Percentiles rank a stretch among this genome's conserved stretches.
Evolutionary conservation across 2,113 vertebrate species (phyloP).

Genomic region (Capricornis sumatraensis): DNA sequence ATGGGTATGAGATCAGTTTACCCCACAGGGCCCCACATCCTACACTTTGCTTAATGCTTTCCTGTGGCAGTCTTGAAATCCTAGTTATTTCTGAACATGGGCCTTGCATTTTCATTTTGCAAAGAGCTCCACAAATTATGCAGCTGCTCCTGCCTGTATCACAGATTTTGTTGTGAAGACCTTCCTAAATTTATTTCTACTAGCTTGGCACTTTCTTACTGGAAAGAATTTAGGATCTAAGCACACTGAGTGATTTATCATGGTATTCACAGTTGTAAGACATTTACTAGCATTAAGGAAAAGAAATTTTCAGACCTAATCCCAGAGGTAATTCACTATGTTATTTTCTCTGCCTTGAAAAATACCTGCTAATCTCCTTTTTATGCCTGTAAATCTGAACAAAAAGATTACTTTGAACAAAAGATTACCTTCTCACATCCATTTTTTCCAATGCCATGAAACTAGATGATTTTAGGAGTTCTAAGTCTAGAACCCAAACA

Average conservation of each 20-base stretch:
- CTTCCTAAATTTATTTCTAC: neutral
- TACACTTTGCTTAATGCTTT: neutral
- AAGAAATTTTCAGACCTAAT: neutral
- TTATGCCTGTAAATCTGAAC: neutral
- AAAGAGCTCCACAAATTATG: neutral
- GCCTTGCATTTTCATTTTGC: neutral
- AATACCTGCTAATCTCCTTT: neutral
- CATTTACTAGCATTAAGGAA: neutral
- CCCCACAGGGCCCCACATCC: accelerated
- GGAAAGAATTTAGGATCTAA: neutral
- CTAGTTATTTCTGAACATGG: neutral
- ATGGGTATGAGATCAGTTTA: neutral
- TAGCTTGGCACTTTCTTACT: conserved; percentile 15
- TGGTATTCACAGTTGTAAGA: neutral
- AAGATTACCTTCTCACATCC: neutral
- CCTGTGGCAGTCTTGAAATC: neutral
- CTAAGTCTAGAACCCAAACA: neutral
- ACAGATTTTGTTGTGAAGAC: neutral
- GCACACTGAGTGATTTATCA: neutral
- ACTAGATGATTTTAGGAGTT: neutral
- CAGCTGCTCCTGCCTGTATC: neutral
- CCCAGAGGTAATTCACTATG: neutral
- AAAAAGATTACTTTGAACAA: neutral
- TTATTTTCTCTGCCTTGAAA: neutral
- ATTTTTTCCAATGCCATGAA: neutral